These are phyloP conservation scores for Rhinopomastus cyanomelas DNA, from an alignment of 2,113 vertebrate species.

Conservation along the genomic window DNA sequence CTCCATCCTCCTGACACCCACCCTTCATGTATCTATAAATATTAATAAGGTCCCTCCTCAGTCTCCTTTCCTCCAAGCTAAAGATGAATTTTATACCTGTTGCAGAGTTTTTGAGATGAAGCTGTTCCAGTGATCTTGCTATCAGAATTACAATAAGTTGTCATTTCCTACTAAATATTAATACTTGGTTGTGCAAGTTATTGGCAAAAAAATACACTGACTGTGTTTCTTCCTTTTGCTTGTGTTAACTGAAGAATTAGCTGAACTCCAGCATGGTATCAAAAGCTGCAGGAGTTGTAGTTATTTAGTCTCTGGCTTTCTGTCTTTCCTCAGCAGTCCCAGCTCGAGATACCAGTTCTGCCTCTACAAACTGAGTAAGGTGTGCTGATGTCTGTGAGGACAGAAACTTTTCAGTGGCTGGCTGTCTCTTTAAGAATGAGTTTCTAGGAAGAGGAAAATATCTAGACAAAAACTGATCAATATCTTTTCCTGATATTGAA, in stretches of 20 bases:
- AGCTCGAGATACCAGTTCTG: not conserved
- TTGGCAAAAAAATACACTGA: not conserved
- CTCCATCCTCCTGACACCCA: no score
- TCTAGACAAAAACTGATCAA: not conserved
- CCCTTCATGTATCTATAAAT: no score
- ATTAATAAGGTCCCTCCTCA: no score
- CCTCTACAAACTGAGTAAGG: not conserved
- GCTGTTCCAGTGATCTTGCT: not conserved
- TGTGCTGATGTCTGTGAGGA: not conserved
- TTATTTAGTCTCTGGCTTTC: rapidly evolving
- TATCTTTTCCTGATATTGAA: not conserved
- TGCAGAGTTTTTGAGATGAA: not conserved
- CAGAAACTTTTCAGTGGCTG: not conserved
- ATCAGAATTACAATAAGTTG: not conserved
- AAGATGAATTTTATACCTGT: not conserved
- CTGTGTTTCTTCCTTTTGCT: not conserved
- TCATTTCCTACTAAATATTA: not conserved
- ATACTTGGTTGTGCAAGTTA: not conserved
- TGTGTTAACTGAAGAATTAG: not conserved
- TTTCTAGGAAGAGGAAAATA: not conserved
- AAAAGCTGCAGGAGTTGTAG: not conserved
- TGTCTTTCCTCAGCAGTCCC: not conserved
- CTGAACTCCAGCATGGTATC: not conserved
- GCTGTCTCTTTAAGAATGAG: not conserved
- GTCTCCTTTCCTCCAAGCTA: no score